Percentiles rank a stretch among this genome's conserved stretches.
These are phyloP conservation scores for Neosilurus mollespiculum DNA, from an alignment of 2,797 vertebrate genomes.

Conservation along the genomic window DNA sequence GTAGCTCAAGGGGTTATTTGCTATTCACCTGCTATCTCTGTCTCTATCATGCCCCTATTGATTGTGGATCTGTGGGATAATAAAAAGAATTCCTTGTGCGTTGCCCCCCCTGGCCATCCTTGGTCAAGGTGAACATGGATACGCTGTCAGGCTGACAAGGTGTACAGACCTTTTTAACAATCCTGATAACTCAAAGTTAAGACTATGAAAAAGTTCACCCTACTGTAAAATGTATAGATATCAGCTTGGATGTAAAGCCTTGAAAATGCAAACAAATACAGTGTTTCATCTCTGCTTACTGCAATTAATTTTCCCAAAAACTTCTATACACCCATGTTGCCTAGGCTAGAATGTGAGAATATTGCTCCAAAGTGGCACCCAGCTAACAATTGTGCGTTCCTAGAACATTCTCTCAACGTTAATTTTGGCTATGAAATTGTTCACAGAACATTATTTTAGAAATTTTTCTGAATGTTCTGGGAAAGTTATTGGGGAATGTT, in stretches of 20 bases:
- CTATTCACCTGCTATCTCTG: constrained; percentile 61
- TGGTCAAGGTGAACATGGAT: constrained; percentile 65
- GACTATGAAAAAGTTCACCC: background rate
- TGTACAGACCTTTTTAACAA: constrained; percentile 45
- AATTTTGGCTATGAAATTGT: no score
- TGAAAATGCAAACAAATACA: constrained; percentile 7
- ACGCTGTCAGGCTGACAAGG: constrained; percentile 63
- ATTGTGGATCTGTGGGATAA: constrained; percentile 73
- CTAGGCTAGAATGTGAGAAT: background rate
- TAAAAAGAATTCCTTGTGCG: constrained; percentile 77
- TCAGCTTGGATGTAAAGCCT: background rate
- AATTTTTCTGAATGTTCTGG: no score
- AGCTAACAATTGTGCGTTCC: no score
- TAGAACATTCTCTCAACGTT: no score
- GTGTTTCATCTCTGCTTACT: background rate
- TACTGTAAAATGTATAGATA: background rate
- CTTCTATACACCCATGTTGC: background rate
- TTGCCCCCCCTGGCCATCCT: constrained; percentile 72
- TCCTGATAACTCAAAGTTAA: background rate
- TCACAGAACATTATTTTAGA: no score
- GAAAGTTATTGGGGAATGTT: no score
- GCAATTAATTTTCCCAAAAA: background rate
- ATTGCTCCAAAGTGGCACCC: background rate
- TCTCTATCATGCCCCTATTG: constrained; percentile 67
- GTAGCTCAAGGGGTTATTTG: constrained; percentile 70